Evolutionary conservation across 1,140 invertebrate genomes (phyloP).

Genomic region (Lamellibrachia luymesi): DNA sequence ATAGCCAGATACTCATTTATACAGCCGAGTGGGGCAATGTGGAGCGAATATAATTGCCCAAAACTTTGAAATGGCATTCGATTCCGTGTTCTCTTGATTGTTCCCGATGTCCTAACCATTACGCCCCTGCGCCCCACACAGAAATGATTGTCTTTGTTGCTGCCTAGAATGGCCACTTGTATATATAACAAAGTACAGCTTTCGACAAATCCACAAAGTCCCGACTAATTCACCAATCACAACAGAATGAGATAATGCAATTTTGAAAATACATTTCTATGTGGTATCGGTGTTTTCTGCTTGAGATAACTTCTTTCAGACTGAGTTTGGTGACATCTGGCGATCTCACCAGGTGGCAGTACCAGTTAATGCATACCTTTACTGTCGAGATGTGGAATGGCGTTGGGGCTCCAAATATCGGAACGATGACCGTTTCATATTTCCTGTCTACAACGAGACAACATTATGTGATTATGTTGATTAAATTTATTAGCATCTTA

Average conservation of each 20-base stretch:
- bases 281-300: neutral
- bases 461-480: neutral
- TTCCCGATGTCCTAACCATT: too few species aligned
- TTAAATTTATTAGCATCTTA: neutral
- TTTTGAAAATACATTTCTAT: neutral
- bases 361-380: slow-evolving; percentile 62
- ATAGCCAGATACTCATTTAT: too few species aligned
- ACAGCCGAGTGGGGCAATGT: too few species aligned
- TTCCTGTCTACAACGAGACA: slow-evolving; percentile 74
- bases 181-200: too few species aligned
- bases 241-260: neutral
- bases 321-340: neutral
- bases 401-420: slow-evolving; percentile 91
- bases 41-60: too few species aligned
- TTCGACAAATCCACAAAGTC: too few species aligned
- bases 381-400: slow-evolving; percentile 99
- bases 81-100: too few species aligned
- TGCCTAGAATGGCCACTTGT: too few species aligned
- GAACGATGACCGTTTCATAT: slow-evolving; percentile 96
- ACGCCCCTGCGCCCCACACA: too few species aligned
- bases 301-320: neutral
- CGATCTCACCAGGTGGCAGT: neutral
- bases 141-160: too few species aligned
- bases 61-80: too few species aligned
- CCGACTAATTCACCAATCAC: too few species aligned